Evolutionary conservation across 1,140 invertebrate species (phyloP).

Genomic region (Heliconius hewitsoni): DNA sequence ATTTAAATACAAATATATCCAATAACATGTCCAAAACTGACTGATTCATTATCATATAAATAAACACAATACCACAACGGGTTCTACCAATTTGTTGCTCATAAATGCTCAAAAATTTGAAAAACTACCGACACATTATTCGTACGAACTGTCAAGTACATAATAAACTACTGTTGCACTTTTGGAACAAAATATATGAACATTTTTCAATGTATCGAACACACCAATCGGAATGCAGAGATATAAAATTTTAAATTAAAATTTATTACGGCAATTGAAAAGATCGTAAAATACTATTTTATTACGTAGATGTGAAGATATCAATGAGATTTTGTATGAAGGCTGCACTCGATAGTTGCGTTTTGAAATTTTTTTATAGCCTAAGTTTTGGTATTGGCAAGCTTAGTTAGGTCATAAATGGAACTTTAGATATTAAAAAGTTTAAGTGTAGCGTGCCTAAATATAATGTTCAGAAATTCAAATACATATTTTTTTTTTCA

Average conservation of each 20-base stretch:
- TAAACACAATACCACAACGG: not conserved
- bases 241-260: constrained; percentile 35
- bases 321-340: constrained; percentile 19
- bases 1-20: too few species aligned
- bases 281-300: constrained; percentile 31
- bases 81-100: not conserved
- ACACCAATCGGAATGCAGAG: constrained; percentile 28
- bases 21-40: not conserved
- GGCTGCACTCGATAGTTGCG: not conserved
- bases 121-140: constrained; percentile 10
- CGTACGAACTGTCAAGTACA: constrained; percentile 1
- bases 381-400: not conserved
- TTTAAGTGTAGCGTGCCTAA: not conserved
- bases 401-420: not conserved
- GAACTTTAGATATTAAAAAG: not conserved
- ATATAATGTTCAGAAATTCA: not conserved
- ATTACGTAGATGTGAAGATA: constrained; percentile 29
- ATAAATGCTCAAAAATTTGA: constrained; percentile 8
- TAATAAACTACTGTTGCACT: constrained; percentile 26
- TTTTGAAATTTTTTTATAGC: not conserved
- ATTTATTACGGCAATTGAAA: constrained; percentile 32
- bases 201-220: constrained; percentile 28
- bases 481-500: too few species aligned
- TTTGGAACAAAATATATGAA: constrained; percentile 24
- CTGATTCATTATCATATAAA: not conserved